Percentiles rank a stretch among this genome's conserved stretches.
Conservation (phyloP, 2,888 invertebrate genomes). For the Chymomyza fuscimana region DNA sequence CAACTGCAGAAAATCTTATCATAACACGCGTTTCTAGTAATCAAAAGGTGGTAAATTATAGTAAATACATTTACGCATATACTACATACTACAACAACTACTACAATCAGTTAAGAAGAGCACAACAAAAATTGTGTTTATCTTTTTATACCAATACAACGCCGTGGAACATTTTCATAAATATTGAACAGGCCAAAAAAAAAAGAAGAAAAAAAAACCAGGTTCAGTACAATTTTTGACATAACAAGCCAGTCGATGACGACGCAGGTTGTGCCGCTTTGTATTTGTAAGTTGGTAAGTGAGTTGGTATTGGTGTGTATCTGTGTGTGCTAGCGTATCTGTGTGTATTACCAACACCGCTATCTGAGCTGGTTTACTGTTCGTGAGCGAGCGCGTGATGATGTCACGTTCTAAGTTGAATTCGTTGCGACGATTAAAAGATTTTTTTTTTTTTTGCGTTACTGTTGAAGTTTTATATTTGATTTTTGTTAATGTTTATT, state of each 20-base stretch:
- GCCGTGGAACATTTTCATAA: not conserved
- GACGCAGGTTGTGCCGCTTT: not conserved
- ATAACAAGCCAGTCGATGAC: not conserved
- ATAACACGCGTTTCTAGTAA: not conserved
- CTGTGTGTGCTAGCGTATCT: constrained; percentile 17
- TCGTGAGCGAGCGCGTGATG: constrained; percentile 64
- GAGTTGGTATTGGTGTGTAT: constrained; percentile 7
- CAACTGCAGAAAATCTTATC: too few relatives aligned
- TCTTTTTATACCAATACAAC: not conserved
- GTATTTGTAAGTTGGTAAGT: not conserved
- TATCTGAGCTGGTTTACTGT: too few relatives aligned
- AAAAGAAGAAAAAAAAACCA: not conserved
- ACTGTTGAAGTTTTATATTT: constrained; percentile 42
- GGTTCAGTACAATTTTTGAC: not conserved
- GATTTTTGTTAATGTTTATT: constrained; percentile 67
- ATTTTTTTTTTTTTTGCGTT: constrained; percentile 48
- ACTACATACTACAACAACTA: not conserved
- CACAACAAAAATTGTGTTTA: not conserved
- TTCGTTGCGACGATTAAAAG: constrained; percentile 64
- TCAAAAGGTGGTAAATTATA: constrained; percentile 1
- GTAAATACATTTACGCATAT: not conserved
- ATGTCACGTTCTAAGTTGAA: constrained; percentile 73
- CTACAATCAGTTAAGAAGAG: not conserved
- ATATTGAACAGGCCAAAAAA: not conserved
- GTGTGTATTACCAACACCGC: constrained; percentile 11